These are phyloP conservation scores for Tetanocera ferruginea DNA, from an alignment of 2,888 invertebrate genomes.

Conservation along the genomic window DNA sequence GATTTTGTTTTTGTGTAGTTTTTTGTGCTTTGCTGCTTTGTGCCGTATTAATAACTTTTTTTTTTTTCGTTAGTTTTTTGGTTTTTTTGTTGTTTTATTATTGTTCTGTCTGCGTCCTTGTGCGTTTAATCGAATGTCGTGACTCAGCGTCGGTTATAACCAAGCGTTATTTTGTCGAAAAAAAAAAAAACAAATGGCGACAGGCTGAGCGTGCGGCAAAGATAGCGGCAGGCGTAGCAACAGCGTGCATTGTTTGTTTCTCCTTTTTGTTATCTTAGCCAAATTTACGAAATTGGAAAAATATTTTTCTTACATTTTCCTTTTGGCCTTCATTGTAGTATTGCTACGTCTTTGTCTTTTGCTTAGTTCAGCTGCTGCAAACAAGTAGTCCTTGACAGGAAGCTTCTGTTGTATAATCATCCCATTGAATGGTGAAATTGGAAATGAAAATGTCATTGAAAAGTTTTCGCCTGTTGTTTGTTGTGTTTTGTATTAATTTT, in stretches of 20 bases:
- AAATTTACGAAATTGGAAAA: not conserved
- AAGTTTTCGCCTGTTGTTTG: not conserved
- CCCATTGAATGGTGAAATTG: too few relatives aligned
- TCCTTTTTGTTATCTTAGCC: too few relatives aligned
- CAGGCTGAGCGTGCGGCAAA: not conserved
- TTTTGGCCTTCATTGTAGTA: too few relatives aligned
- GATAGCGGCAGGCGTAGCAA: not conserved
- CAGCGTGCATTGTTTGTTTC: not conserved
- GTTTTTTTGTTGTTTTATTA: not conserved
- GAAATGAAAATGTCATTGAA: not conserved
- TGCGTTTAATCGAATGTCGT: constrained; percentile 18
- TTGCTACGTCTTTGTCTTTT: too few relatives aligned
- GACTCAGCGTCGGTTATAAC: not conserved
- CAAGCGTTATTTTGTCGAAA: not conserved
- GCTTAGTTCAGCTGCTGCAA: too few relatives aligned
- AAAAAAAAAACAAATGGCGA: not conserved
- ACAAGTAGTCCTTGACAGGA: too few relatives aligned
- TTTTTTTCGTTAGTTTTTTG: not conserved
- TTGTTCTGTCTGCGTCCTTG: constrained; percentile 9
- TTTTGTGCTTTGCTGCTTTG: not conserved
- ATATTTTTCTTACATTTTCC: not conserved
- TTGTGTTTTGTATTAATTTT: not conserved
- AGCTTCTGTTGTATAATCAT: too few relatives aligned
- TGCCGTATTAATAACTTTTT: not conserved
- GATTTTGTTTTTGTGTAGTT: not conserved